Evolutionary conservation across 1,140 invertebrate species (phyloP), one percentile per base, ranked within the genome.

Genomic region (Globodera rostochiensis): DNA sequence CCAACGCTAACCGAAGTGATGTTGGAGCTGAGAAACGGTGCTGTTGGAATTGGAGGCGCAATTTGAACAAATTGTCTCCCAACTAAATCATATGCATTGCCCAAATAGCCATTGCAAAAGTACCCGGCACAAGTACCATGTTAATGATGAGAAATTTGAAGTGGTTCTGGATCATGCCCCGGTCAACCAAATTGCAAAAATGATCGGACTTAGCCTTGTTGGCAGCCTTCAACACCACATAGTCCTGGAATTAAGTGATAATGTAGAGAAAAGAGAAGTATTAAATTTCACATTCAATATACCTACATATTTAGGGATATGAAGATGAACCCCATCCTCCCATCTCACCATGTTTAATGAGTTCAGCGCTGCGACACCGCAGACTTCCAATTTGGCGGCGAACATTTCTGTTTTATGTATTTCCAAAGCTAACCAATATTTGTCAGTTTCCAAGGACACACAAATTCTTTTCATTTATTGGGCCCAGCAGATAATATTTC

Each of bases 101-200:
- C 36, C 11, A 11, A 71, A n/a, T 7, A n/a, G 6, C 57, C 73
- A 66, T 7, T 57, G 80, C 9, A 50, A 6, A 70, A 57, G 53
- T 36, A 46, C 13, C 9, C 49, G 47, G n/a, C 36, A 77, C 81
- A 77, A n/a, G 11, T 21, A 89, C 87, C 87, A 85, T 79, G 74
- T 84, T 82, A 80, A 89, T 89, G 21, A 89, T 81, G 25, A 89
- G 85, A 74, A 89, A 89, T 78, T 90, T 90, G 74, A 89, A 89
- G 77, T 90, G 87, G 15, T 84, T 86, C 77, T 89, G 84, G 25
- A 89, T 89, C 80, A 90, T 89, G 67, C 88, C 88, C 21, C 88
- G 79, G 82, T 89, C 88, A 60, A 89, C 80, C 67, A 89, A 66
- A 36, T 57, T 70, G 49, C 82, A 81, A 66, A 88, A 79, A 45